Percentiles rank a stretch among this genome's conserved stretches.
Conservation (phyloP, 2,113 vertebrate species). For the Harpagus bidentatus region DNA sequence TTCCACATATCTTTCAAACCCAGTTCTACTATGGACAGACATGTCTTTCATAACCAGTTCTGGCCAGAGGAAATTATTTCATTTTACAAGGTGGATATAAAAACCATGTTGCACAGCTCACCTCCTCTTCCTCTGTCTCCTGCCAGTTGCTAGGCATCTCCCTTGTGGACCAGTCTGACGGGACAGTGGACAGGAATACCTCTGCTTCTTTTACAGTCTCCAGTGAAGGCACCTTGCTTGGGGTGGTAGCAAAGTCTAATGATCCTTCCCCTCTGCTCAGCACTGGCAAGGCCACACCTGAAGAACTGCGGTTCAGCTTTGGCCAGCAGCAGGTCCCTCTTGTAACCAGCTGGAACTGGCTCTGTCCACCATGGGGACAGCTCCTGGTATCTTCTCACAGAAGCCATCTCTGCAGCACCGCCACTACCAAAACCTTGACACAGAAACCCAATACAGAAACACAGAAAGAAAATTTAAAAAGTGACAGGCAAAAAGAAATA, state of each 20-base stretch:
- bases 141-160: neutral
- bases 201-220: neutral
- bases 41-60: neutral
- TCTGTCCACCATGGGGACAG: neutral
- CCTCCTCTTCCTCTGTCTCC: neutral
- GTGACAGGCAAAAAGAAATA: fast-evolving
- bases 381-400: neutral
- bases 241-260: neutral
- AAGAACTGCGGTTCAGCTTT: neutral
- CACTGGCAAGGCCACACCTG: neutral
- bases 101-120: neutral
- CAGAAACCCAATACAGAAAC: neutral
- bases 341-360: neutral
- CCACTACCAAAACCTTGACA: neutral
- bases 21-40: fast-evolving
- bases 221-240: neutral
- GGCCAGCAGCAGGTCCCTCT: neutral
- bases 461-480: neutral
- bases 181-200: neutral
- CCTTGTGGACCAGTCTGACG: fast-evolving
- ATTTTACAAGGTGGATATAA: neutral
- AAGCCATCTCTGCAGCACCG: neutral
- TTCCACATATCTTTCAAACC: neutral
- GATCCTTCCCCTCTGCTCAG: neutral
- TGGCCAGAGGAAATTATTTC: neutral